phyloP scores from a whole-genome alignment of 2,797 vertebrate genomes.

The Tarsius wallacei region DNA sequence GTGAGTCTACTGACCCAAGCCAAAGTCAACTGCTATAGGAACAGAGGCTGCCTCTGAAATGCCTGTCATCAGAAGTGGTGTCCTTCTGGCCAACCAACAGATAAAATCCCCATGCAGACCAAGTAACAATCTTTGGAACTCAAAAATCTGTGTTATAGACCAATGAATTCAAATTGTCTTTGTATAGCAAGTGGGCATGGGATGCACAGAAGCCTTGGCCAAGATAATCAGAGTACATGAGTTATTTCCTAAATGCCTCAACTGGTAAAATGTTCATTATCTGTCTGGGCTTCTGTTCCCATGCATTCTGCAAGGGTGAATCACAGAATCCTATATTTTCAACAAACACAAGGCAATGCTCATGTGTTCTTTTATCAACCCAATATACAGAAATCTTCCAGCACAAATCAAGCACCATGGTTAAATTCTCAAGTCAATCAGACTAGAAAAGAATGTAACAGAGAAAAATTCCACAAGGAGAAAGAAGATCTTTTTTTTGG shows the following conservation, averaged over 20 bases:
- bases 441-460: constrained; percentile 64
- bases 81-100: constrained; percentile 10
- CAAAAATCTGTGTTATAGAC: neutral
- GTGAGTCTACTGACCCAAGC: neutral
- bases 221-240: constrained; percentile 50
- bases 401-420: constrained; percentile 57
- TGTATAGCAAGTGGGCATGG: neutral
- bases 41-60: constrained; percentile 20
- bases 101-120: constrained; percentile 17
- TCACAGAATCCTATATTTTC: constrained; percentile 65
- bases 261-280: neutral
- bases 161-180: constrained; percentile 53
- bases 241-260: constrained; percentile 29
- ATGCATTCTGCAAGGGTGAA: constrained; percentile 53
- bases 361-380: constrained; percentile 18
- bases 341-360: constrained; percentile 47
- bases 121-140: constrained; percentile 43
- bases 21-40: constrained; percentile 4
- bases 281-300: neutral
- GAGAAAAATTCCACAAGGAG: constrained; percentile 43
- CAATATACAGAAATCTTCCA: constrained; percentile 56
- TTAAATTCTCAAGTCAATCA: constrained; percentile 72
- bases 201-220: neutral
- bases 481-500: constrained; percentile 6
- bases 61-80: neutral